Conservation (phyloP, 2,113 vertebrate genomes). For the Marmota monax region DNA sequence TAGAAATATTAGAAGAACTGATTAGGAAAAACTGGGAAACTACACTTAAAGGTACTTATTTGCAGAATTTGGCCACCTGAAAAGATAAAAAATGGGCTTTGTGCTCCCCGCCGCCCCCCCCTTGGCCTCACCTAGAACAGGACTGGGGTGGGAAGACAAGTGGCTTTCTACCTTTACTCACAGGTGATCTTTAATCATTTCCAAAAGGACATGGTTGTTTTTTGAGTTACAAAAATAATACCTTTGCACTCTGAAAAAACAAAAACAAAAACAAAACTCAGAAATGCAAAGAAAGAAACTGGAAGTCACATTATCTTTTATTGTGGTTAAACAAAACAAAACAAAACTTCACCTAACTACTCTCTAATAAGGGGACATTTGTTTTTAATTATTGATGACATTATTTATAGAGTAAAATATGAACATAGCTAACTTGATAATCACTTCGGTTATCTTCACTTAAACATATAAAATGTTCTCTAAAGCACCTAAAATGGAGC, state of each 20-base stretch:
- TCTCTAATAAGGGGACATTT: background rate
- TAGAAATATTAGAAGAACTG: conserved; percentile 86
- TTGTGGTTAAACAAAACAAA: background rate
- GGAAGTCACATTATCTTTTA: background rate
- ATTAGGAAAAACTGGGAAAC: conserved; percentile 88
- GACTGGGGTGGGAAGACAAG: background rate
- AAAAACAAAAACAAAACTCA: background rate
- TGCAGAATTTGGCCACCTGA: background rate
- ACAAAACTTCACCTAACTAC: background rate
- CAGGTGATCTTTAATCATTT: background rate
- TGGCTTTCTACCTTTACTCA: background rate
- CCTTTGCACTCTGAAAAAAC: background rate
- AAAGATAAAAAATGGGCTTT: background rate
- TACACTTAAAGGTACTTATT: conserved; percentile 83
- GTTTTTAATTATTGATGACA: background rate
- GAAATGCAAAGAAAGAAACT: background rate
- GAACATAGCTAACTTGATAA: background rate
- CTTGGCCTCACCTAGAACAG: background rate
- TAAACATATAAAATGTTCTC: background rate
- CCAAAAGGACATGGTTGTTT: background rate
- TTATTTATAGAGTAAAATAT: conserved; percentile 25
- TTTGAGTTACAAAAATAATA: conserved; percentile 1
- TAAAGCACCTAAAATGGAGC: background rate
- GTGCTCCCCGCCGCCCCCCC: accelerated
- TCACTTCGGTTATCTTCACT: conserved; percentile 15